Percentiles rank a stretch among this genome's conserved stretches.
phyloP scores from a whole-genome alignment of 2,888 invertebrate genomes.

The Callyntrura guangdongensis region DNA sequence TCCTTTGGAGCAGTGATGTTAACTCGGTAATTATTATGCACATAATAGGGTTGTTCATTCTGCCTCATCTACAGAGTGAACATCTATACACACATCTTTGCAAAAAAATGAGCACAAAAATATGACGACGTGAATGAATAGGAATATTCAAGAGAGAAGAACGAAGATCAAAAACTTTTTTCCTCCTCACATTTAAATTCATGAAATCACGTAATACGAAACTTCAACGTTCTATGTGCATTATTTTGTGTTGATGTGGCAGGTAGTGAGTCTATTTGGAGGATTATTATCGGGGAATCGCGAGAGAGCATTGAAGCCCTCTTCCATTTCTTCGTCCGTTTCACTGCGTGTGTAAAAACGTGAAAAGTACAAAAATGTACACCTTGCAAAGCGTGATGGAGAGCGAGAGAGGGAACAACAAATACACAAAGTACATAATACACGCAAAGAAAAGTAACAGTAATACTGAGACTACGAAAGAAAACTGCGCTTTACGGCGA shows the following conservation, averaged over 20 bases:
- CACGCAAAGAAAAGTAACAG: slow-evolving; percentile 11
- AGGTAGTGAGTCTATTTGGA: slow-evolving; percentile 49
- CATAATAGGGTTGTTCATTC: slow-evolving; percentile 46
- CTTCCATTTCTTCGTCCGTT: background rate
- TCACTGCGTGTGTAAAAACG: background rate
- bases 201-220: background rate
- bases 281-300: background rate
- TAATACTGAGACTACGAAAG: background rate
- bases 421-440: background rate
- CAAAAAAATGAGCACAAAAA: slow-evolving; percentile 18
- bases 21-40: slow-evolving; percentile 37
- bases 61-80: slow-evolving; percentile 10
- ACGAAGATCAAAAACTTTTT: background rate
- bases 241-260: slow-evolving; percentile 10
- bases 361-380: background rate
- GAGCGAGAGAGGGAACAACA: background rate
- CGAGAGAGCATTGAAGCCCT: slow-evolving; percentile 15
- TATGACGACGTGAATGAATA: background rate
- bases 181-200: background rate
- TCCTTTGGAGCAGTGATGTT: background rate
- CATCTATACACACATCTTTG: slow-evolving; percentile 20
- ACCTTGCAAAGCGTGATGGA: background rate
- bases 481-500: slow-evolving; percentile 10
- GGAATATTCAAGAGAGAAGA: background rate
- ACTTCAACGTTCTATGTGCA: background rate